phyloP scores from a whole-genome alignment of 2,888 invertebrate genomes.

The Lordiphosa fenestrarum region DNA sequence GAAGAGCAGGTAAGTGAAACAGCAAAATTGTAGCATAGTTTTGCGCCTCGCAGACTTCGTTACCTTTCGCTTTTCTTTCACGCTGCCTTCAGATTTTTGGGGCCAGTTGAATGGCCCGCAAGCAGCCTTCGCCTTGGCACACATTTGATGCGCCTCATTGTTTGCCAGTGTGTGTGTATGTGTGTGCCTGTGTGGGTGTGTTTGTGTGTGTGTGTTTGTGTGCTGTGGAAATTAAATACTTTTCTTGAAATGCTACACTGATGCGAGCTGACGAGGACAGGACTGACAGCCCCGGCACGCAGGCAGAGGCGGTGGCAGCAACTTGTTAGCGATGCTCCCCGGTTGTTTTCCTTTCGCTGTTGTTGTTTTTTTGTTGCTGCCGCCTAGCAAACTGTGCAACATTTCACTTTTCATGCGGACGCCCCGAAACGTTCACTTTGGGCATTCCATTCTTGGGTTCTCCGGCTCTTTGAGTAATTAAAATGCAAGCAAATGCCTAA shows the following conservation, averaged over 20 bases:
- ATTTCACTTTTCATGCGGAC: constrained; percentile 55
- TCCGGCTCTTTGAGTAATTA: constrained; percentile 52
- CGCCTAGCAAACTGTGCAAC: constrained; percentile 34
- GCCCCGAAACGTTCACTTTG: constrained; percentile 32
- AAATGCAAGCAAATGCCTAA: constrained; percentile 45
- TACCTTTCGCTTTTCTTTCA: constrained; percentile 42
- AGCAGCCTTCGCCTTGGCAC: constrained; percentile 73
- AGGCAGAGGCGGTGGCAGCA: constrained; percentile 37
- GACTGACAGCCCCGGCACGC: constrained; percentile 14
- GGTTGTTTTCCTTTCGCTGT: constrained; percentile 10
- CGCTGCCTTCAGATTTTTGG: constrained; percentile 3
- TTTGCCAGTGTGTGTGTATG: constrained; percentile 32
- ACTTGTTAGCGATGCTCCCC: constrained; percentile 50
- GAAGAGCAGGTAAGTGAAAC: neutral
- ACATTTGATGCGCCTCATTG: constrained; percentile 59
- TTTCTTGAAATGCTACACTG: constrained; percentile 68
- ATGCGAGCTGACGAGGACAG: constrained; percentile 40
- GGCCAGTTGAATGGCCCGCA: constrained; percentile 21
- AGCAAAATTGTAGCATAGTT: constrained; percentile 46
- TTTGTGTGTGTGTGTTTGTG: constrained; percentile 39
- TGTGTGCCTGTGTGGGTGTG: constrained; percentile 16
- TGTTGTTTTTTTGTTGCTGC: constrained; percentile 12
- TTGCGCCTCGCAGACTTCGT: constrained; percentile 29
- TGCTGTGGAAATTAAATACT: constrained; percentile 72
- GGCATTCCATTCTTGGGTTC: constrained; percentile 20